Conservation (phyloP, 2,888 invertebrate genomes). For the Nematopogon swammerdamellus region DNA sequence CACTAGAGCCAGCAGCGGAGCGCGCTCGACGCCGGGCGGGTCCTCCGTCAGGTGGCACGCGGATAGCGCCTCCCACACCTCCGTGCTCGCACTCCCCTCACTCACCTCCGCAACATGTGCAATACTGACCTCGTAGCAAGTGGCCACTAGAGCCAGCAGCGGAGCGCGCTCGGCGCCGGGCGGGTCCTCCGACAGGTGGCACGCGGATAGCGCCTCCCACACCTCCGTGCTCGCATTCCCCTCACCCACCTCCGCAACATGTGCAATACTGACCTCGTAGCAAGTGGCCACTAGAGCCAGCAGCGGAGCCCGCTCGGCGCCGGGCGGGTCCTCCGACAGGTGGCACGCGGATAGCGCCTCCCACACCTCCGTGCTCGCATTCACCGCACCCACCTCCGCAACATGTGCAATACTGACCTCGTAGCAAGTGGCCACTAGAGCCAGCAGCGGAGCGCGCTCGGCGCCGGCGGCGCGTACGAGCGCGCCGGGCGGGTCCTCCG, state of each 20-base stretch:
- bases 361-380: conserved; percentile 45
- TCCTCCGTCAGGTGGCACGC: conserved; percentile 67
- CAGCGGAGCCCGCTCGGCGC: conserved; percentile 59
- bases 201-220: conserved; percentile 61
- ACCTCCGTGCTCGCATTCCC: conserved; percentile 51
- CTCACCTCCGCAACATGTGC: not conserved
- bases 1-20: conserved; percentile 61
- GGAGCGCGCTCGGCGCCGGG: conserved; percentile 60
- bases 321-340: conserved; percentile 67
- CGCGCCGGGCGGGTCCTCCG: conserved; percentile 68
- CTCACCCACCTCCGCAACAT: too few species aligned
- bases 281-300: conserved; percentile 65
- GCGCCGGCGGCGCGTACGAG: conserved; percentile 43
- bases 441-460: conserved; percentile 59
- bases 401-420: conserved; percentile 51
- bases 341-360: conserved; percentile 64
- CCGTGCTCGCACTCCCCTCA: too few species aligned
- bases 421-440: conserved; percentile 66
- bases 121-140: conserved; percentile 65
- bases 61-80: conserved; percentile 61
- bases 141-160: conserved; percentile 62
- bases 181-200: conserved; percentile 69
- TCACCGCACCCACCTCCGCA: too few species aligned
- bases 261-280: conserved; percentile 56
- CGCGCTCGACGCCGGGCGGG: conserved; percentile 60